phyloP scores from a whole-genome alignment of 2,888 invertebrate genomes.

The Argynnis bischoffii region DNA sequence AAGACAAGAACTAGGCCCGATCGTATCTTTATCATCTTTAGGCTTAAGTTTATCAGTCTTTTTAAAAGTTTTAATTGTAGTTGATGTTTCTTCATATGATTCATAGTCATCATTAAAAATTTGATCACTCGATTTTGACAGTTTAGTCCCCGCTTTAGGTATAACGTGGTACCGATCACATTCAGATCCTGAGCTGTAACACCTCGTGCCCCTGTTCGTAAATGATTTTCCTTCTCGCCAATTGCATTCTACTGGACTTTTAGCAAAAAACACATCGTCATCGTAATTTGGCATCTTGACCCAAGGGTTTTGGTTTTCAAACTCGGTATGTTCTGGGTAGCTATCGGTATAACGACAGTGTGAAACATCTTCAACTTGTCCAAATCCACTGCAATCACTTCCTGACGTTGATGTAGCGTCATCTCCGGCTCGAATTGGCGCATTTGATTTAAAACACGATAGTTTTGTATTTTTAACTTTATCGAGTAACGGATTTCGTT shows the following conservation, averaged over 20 bases:
- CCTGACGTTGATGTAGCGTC: slow-evolving; percentile 78
- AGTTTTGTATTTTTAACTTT: slow-evolving; percentile 87
- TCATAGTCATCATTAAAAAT: slow-evolving; percentile 79
- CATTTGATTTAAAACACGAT: slow-evolving; percentile 85
- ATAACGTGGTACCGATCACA: slow-evolving; percentile 75
- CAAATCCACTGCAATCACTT: slow-evolving; percentile 79
- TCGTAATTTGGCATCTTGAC: slow-evolving; percentile 75
- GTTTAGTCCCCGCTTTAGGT: slow-evolving; percentile 70
- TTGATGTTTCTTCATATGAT: slow-evolving; percentile 56
- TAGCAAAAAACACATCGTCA: slow-evolving; percentile 75
- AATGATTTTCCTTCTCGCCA: slow-evolving; percentile 73
- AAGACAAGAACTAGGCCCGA: slow-evolving; percentile 83
- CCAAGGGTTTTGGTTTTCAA: slow-evolving; percentile 79
- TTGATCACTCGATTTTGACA: slow-evolving; percentile 80
- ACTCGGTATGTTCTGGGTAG: slow-evolving; percentile 70
- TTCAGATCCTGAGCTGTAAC: slow-evolving; percentile 79
- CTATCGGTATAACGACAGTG: slow-evolving; percentile 65
- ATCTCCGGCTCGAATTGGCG: slow-evolving; percentile 75
- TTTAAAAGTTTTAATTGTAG: slow-evolving; percentile 64
- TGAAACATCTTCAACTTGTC: slow-evolving; percentile 69
- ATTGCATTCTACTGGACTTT: slow-evolving; percentile 65
- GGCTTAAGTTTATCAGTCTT: slow-evolving; percentile 78
- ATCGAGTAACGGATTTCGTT: slow-evolving; percentile 86
- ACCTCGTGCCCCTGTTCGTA: slow-evolving; percentile 69
- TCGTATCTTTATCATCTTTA: slow-evolving; percentile 74